Evolutionary conservation across 2,797 vertebrate species (phyloP), one percentile per base, ranked within the genome.

Genomic region (Acanthurus lineatus): DNA sequence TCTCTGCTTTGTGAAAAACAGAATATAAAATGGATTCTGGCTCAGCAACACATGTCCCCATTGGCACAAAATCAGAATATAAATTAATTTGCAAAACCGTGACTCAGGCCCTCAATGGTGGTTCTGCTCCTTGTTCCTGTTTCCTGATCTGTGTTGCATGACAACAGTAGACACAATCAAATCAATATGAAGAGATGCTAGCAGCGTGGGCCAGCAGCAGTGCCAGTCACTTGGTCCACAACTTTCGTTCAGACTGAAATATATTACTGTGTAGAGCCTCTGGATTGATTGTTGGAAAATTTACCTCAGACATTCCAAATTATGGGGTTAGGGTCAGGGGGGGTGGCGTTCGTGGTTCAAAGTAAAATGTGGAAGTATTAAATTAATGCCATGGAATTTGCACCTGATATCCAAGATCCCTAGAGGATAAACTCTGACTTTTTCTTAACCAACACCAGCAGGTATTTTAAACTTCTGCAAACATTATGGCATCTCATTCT

Each of bases 31-130:
- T 49, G 25, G 48, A 62, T 10, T 12, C 38, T n/a, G 44, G 65
- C 56, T 22, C 12, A 56, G 70, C 44, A 22, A 28, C 54, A 67
- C 64, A 59, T 42, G 70, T 54, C 48, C 47, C 44, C 20, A 16
- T 53, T 67, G 48, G 47, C 44, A 76, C 61, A 32, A 51, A 69
- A 79, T 75, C 47, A 79, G 71, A 67, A 42, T 48, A 53, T 42
- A 68, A 52, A 67, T 85, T 60, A 20, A 49, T n/a, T 48, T 22
- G 10, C 32, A 61, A 59, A 69, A 20, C 38, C 6, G 6, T 6
- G 5, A 58, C 63, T 45, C 16, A 5, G 1, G 59, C 25, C 8
- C 40, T 22, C 5, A 35, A 35, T n/a, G 17, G 47, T 20, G 44
- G 56, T 60, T 83, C 35, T 44, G 49, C 16, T 51, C 16, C 9